Evolutionary conservation across 2,797 vertebrate species (phyloP), one percentile per base, ranked within the genome.

Genomic region (Pangasius macronema): DNA sequence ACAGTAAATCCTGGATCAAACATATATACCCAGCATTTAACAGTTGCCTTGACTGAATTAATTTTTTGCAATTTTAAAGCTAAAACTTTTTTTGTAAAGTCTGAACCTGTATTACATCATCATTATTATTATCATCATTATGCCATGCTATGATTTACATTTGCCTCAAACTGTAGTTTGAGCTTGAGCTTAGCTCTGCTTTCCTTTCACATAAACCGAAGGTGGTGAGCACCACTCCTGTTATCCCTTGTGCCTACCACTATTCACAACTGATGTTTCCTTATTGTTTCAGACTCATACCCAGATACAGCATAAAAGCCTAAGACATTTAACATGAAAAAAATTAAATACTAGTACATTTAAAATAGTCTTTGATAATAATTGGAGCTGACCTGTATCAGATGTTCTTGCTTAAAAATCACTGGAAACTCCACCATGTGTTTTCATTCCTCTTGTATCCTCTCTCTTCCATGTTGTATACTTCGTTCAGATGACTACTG

Each of bases 371-470:
- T 61, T 61, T 61, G 39, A 59, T 39, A 84, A 46, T 65, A 13
- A 76, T n/a, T 55, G 7, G 24, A 65, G 27, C 87, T 88, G 10
- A 88, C 87, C 77, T 82, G 65, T 53, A 22, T 59, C 77, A 33
- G n/a, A 42, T 3, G 18, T 30, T 51, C 13, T 30, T 46, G 24
- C 7, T 30, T 30, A 7, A 39, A 49, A 33, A 22, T 79, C 42
- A 57, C 3, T 39, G 33, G 30, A 80, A 81, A 10, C 57, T 65
- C n/a, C 18, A 85, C 55, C 16, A 46, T 51, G 5, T 79, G 85
- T 20, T 30, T 59, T 39, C 16, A n/a, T 22, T 16, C 68, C 68
- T 88, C 30, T 70, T 82, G 36, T 18, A 61, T 63, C 24, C 51
- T 76, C 75, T 61, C 51, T 77, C 70, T 68, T 7, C 80, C 61